Evolutionary conservation across 64 coral and sea anemone species (phyloP).

Genomic region (Pocillopora damicornis): DNA sequence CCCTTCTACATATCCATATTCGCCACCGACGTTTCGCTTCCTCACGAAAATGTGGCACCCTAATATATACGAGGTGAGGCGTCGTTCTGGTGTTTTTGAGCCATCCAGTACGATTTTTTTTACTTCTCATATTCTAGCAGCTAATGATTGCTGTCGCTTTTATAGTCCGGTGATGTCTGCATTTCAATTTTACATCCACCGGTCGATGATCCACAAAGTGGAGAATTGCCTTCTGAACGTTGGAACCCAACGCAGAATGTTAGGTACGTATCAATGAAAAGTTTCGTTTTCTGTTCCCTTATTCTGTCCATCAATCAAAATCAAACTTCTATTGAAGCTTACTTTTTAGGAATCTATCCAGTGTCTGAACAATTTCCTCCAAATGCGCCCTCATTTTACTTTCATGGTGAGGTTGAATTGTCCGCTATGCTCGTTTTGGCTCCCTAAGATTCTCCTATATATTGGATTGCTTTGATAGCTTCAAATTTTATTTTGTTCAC

Average conservation of each 20-base stretch:
- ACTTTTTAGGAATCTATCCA: neutral
- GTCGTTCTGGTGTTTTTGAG: neutral
- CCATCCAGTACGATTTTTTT: neutral
- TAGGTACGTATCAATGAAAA: constrained; percentile 59
- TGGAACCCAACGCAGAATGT: constrained; percentile 99
- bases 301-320: neutral
- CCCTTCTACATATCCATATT: constrained; percentile 88
- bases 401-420: no score
- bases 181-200: constrained; percentile 98
- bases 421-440: no score
- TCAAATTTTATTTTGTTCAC: neutral
- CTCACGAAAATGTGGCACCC: constrained; percentile 99
- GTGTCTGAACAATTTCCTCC: no score
- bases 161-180: constrained; percentile 96
- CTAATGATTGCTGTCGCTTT: constrained; percentile 15
- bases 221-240: constrained; percentile 95
- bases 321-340: neutral
- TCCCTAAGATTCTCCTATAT: no score
- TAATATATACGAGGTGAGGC: constrained; percentile 96
- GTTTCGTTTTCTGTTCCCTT: neutral
- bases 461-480: neutral
- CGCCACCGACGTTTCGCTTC: constrained; percentile 99
- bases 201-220: constrained; percentile 97
- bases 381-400: no score
- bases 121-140: neutral